Conservation (phyloP, 2,113 vertebrate genomes). For the Spheniscus mendiculus region DNA sequence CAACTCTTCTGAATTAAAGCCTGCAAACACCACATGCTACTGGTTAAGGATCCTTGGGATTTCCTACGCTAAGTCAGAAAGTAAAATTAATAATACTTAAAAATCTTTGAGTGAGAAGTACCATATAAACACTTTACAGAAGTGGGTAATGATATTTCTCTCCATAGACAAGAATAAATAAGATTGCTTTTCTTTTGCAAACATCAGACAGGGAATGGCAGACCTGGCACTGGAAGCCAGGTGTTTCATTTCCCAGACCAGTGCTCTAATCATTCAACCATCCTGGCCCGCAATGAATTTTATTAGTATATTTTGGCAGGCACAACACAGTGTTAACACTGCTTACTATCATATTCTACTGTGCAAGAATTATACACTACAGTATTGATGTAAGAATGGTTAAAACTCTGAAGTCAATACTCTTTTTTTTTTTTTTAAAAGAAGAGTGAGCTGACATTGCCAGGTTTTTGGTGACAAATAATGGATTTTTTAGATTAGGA, state of each 20-base stretch:
- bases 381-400: not conserved
- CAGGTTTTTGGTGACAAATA: not conserved
- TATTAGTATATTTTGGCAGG: not conserved
- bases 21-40: not conserved
- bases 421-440: not conserved
- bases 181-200: not conserved
- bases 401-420: not conserved
- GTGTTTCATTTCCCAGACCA: not conserved
- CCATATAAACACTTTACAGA: not conserved
- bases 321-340: not conserved
- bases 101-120: not conserved
- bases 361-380: not conserved
- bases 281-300: not conserved
- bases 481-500: not conserved
- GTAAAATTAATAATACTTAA: not conserved
- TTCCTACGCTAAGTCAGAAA: not conserved
- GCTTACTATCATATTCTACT: not conserved
- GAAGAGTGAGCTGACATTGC: not conserved
- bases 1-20: not conserved
- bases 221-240: not conserved
- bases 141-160: not conserved
- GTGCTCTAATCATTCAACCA: not conserved
- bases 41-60: not conserved
- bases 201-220: not conserved
- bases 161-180: not conserved